A percentile compares a stretch with the other conserved stretches of the same genome.
phyloP scores from a whole-genome alignment of 2,888 invertebrate genomes.

The Glaucopsyche alexis region DNA sequence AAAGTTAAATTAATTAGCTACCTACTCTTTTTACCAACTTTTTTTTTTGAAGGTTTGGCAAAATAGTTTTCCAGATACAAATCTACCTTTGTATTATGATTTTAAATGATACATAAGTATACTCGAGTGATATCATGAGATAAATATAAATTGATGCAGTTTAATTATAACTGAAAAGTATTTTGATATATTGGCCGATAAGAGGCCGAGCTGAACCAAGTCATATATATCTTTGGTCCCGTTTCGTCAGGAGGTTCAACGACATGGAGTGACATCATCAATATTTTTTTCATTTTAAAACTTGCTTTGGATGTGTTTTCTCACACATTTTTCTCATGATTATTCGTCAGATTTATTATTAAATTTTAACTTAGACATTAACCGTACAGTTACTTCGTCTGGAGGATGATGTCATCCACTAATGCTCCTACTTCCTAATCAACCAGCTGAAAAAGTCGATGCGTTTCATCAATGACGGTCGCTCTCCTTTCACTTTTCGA shows the following conservation, averaged over 20 bases:
- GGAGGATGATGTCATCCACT: neutral
- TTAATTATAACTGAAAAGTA: conserved; percentile 8
- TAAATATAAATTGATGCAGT: neutral
- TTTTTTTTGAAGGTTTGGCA: neutral
- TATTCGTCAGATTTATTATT: conserved; percentile 6
- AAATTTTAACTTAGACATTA: neutral
- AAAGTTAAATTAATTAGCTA: neutral
- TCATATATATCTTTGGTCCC: conserved; percentile 34
- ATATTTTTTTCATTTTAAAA: conserved; percentile 36
- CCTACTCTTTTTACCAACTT: neutral
- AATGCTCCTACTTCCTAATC: conserved; percentile 5
- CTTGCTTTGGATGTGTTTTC: conserved; percentile 1
- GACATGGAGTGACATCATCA: conserved; percentile 45
- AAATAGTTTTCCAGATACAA: neutral
- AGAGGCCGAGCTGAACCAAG: conserved; percentile 6
- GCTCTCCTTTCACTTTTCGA: neutral
- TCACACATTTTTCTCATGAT: conserved; percentile 8
- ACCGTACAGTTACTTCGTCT: neutral
- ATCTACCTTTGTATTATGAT: neutral
- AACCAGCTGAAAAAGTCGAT: conserved; percentile 5
- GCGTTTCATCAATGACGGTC: conserved; percentile 11
- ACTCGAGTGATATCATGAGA: neutral
- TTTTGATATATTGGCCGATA: conserved; percentile 4
- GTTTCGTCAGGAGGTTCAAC: conserved; percentile 41
- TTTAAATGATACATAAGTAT: neutral